Evolutionary conservation across 2,888 invertebrate genomes (phyloP), one percentile per base, ranked within the genome.

Genomic region (Craniophora ligustri): DNA sequence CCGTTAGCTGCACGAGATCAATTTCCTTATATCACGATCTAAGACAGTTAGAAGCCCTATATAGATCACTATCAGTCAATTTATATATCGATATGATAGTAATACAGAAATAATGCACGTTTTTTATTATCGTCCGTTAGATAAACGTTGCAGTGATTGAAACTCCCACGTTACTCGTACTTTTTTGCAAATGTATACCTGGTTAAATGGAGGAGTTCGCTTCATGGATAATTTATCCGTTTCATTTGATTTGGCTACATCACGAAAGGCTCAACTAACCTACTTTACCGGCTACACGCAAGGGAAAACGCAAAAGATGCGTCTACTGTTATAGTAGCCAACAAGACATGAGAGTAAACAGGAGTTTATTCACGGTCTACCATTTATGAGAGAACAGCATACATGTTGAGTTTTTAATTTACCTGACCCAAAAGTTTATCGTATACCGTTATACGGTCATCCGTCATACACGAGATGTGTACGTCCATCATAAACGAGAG

Each of bases 11-110:
- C 55, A 55, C 58, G 57, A 72, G 55, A 70, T 72, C 68, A 62
- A 76, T 77, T 75, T 71, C 60, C 58, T 72, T 71, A 67, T 47
- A 71, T 72, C 68, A 67, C 67, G 68, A 72, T 54, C 55, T 40
- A 39, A 48, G 55, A 70, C 75, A 74, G 74, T 72, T 74, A 74
- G 47, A 62, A 65, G 68, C 68, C 67, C 67, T 65, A 65, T 61
- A 69, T 72, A 71, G 72, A 75, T 73, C 56, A 49, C 50, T 68
- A 77, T 77, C 75, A 49, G 35, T 53, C 53, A 67, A 67, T 68
- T 75, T 62, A 57, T 67, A 69, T 71, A 70, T 63, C 56, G 63
- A 74, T 67, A 68, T 44, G 72, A 70, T 67, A 61, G 60, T 61
- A 69, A 62, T 72, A 58, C 55, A 67, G 56, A 53, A 58, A 61